phyloP scores from a whole-genome alignment of 2,797 vertebrate genomes.

The Cynodonichthys magdalenae region DNA sequence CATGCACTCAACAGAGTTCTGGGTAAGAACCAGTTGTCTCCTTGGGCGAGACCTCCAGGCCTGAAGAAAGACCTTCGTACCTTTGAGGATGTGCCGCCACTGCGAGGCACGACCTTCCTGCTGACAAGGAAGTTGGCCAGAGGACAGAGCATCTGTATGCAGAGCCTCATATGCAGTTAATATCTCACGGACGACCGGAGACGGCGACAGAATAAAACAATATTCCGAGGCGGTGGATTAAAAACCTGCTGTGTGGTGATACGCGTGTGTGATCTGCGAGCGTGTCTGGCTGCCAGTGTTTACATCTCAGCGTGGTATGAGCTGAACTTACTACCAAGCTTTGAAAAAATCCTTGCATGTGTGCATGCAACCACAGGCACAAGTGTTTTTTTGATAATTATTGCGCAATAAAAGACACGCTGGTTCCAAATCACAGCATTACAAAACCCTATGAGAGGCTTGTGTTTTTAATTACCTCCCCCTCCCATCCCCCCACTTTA shows the following conservation, averaged over 20 bases:
- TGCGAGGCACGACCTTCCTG: conserved; percentile 46
- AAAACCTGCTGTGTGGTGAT: conserved; percentile 15
- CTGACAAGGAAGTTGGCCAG: conserved; percentile 32
- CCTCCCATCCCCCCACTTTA: conserved; percentile 36
- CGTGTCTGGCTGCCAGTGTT: conserved; percentile 10
- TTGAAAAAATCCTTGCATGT: conserved; percentile 31
- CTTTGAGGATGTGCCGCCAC: conserved; percentile 48
- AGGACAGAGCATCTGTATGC: conserved; percentile 55
- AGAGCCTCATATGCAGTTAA: conserved; percentile 30
- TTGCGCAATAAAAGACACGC: conserved; percentile 50
- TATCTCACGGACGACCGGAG: conserved; percentile 27
- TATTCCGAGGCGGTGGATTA: conserved; percentile 25
- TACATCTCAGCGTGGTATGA: conserved; percentile 30
- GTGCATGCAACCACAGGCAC: conserved; percentile 22
- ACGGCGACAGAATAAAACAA: conserved; percentile 24
- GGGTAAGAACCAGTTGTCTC: conserved; percentile 64
- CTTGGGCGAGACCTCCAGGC: conserved; percentile 46
- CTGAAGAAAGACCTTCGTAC: conserved; percentile 32
- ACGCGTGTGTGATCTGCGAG: not conserved
- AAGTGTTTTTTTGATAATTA: conserved; percentile 43
- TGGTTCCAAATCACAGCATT: conserved; percentile 27
- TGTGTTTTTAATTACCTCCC: conserved; percentile 74
- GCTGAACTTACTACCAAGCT: conserved; percentile 38
- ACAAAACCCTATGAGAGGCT: conserved; percentile 53
- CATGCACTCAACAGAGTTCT: conserved; percentile 29